Conservation (phyloP, 2,888 invertebrate species). For the Myopa testacea region DNA sequence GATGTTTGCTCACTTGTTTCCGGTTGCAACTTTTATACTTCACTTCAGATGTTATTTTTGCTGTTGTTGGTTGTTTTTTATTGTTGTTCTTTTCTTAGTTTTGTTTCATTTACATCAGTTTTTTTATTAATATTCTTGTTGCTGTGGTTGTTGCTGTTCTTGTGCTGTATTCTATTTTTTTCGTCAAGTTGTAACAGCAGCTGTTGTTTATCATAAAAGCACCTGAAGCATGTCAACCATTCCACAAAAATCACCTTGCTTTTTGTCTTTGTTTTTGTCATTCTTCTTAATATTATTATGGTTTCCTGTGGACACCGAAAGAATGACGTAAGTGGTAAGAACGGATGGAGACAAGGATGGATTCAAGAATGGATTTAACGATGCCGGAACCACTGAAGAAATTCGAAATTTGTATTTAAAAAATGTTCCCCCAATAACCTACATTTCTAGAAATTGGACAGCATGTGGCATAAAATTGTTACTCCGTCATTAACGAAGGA, state of each 20-base stretch:
- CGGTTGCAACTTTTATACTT: conserved; percentile 20
- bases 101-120: conserved; percentile 5
- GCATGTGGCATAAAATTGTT: no score
- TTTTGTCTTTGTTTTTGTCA: background rate
- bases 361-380: no score
- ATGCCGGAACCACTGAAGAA: no score
- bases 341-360: no score
- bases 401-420: no score
- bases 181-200: background rate
- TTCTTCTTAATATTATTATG: background rate
- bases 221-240: background rate
- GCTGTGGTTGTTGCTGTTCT: conserved; percentile 11
- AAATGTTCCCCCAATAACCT: no score
- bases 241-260: background rate
- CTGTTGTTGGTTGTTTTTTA: no score
- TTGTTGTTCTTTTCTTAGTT: no score
- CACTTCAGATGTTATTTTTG: no score
- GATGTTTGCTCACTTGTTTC: conserved; percentile 40
- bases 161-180: background rate
- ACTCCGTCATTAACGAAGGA: no score
- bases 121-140: conserved; percentile 27
- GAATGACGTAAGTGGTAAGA: no score
- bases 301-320: background rate
- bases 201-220: background rate
- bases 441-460: no score